phyloP scores from a whole-genome alignment of 37 sponge, comb jelly and placozoan species.

The Aplysina aerophoba region DNA sequence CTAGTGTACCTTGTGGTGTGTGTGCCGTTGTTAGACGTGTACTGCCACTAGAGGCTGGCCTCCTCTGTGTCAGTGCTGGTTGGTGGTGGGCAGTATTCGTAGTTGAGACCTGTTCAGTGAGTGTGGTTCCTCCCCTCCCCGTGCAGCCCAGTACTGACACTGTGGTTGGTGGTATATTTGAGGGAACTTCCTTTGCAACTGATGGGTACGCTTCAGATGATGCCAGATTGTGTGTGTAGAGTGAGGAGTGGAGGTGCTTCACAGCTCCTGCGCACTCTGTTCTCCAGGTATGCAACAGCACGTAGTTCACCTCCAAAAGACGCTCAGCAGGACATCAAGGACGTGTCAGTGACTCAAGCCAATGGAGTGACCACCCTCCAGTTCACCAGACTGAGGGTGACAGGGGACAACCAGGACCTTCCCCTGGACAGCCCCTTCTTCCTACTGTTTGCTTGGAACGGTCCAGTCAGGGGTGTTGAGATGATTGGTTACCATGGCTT shows the following conservation, averaged over 20 bases:
- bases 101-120: no score
- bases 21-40: no score
- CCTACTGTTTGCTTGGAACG: not conserved
- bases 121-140: not conserved
- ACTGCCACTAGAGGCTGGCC: no score
- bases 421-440: not conserved
- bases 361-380: constrained; percentile 9
- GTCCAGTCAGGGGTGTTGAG: not conserved
- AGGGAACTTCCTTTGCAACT: not conserved
- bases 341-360: not conserved
- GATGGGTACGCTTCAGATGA: not conserved
- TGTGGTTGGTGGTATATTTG: constrained; percentile 1
- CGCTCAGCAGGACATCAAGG: not conserved
- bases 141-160: not conserved
- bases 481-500: constrained; percentile 6
- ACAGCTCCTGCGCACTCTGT: not conserved
- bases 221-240: not conserved
- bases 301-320: not conserved
- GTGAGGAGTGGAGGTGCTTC: not conserved
- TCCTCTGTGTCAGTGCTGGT: no score
- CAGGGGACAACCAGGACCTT: constrained; percentile 3
- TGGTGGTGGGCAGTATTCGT: no score
- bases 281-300: not conserved
- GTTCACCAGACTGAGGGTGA: not conserved
- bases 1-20: no score